Evolutionary conservation across 2,113 vertebrate species (phyloP), one percentile per base, ranked within the genome.

Genomic region (Tupaia chinensis): DNA sequence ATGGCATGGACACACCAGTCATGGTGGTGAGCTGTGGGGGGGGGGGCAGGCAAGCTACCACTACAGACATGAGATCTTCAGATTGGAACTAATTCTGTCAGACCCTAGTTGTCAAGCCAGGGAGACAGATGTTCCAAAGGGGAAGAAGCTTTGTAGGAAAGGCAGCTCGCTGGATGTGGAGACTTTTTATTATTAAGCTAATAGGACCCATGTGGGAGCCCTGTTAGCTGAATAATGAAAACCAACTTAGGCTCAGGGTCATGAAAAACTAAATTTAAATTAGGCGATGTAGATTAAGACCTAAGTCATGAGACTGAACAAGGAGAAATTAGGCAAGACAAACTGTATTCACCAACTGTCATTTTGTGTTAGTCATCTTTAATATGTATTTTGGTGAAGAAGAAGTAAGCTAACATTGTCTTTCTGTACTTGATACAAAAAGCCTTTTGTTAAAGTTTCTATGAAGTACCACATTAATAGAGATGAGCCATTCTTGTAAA

Each of bases 391-490:
- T 90, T 90, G 87, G 81, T 92, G 81, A 93, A 69, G 1, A 73
- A 34, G 76, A 95, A 95, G 87, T 88, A 96, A 95, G 58, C 88
- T 93, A 95, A 78, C 93, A 72, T 76, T 96, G 69, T 86, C 66
- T 53, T 94, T 94, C 89, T 91, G 29, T 90, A 91, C 65, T 72
- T 89, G 34, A 80, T 58, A 96, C 23, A 92, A 80, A 95, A 89
- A 86, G 23, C 29, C 82, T 89, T 97, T 97, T 94, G 74, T 96
- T 83, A 86, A 7, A 70, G 65, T 94, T 97, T 95, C 89, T 97
- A 94, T 96, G 93, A 96, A 58, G 60, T 9, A 32, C 25, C 9
- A 20, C 72, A 13, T 91, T 96, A 96, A 86, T 63, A 87, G 89
- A 86, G 74, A 91, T 96, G 95, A 97, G 79, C 61, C 66, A 91